Base-by-base conservation (phyloP, 2,888 invertebrate genomes). In the Stenodera caucasica region DNA sequence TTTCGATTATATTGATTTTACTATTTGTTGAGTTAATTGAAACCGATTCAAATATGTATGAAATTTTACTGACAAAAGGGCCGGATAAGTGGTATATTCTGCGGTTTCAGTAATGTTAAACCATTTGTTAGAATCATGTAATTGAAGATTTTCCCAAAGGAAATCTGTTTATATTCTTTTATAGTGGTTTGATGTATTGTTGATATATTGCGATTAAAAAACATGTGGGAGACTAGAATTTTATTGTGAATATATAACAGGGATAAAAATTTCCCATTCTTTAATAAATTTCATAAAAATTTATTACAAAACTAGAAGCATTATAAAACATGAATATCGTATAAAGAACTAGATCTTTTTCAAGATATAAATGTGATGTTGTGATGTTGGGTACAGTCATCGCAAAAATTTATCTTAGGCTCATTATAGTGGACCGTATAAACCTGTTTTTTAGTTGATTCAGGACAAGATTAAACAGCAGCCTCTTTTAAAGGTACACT, bases 401-500 rank as follows among this genome's bases (percentile, higher is more conserved):
- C 45, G 59, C 57, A 40, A 63, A 63, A 63, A 59, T 59, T 57
- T 54, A 59, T 49, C 53, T 32, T 51, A 51, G 12, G 35, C 59
- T 63, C 59, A 63, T 63, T 59, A 62, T 58, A 58, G 55, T 56
- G 35, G 58, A 58, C 52, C 32, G 62, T 51, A 58, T 51, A 62
- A 61, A 62, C 62, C 62, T 58, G 62, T 62, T 62, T 55, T 61
- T 55, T 57, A 55, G 32, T 60, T 55, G 61, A 61, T 61, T 52
- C 58, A 30, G 55, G 53, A 37, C 62, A 53, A 62, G 62, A 62
- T 62, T 62, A 58, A 40, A 58, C 56, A 56, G 58, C 62, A 32
- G 21, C 45, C 2, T 45, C 45, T 45, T 21, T 45, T 45, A 45
- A n/a, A 45, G 45, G 18, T 45, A 21, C 40, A 40, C 11, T 12